phyloP scores from a whole-genome alignment of 2,888 invertebrate species.

The Synergus laeviventris region DNA sequence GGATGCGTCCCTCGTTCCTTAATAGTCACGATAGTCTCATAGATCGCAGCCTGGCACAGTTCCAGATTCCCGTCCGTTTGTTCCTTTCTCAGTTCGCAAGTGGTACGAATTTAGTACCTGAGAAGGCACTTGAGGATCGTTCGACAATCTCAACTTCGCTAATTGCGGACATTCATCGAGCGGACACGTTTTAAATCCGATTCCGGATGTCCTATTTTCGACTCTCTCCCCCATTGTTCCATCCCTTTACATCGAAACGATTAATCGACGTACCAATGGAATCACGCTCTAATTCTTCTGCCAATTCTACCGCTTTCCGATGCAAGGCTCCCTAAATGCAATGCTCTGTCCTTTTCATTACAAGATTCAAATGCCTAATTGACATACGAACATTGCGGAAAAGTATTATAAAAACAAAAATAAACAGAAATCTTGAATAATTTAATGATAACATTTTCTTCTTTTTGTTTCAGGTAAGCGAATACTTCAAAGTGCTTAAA shows the following conservation, averaged over 20 bases:
- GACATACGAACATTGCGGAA: too few relatives aligned
- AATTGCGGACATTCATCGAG: constrained; percentile 37
- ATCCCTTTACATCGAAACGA: constrained; percentile 18
- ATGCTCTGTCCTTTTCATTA: not conserved
- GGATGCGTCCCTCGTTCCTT: constrained; percentile 24
- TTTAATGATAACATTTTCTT: not conserved
- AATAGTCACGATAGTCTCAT: constrained; percentile 49
- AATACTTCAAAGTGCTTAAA: not conserved
- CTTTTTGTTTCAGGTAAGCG: constrained; percentile 29
- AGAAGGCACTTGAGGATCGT: constrained; percentile 34
- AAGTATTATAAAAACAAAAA: too few relatives aligned
- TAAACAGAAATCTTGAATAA: not conserved
- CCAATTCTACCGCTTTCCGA: constrained; percentile 15
- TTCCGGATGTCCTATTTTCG: constrained; percentile 34
- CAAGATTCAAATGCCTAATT: not conserved
- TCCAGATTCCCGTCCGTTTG: constrained; percentile 45
- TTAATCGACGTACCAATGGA: constrained; percentile 24
- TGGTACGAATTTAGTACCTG: constrained; percentile 38
- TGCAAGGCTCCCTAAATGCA: not conserved
- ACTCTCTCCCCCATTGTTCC: constrained; percentile 18
- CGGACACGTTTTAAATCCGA: constrained; percentile 33
- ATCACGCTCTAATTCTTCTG: constrained; percentile 33
- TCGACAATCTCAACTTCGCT: constrained; percentile 37
- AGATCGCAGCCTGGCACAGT: constrained; percentile 49
- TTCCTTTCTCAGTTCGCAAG: constrained; percentile 29